Base-by-base conservation (phyloP, 2,113 vertebrate genomes). In the Mohoua ochrocephala region DNA sequence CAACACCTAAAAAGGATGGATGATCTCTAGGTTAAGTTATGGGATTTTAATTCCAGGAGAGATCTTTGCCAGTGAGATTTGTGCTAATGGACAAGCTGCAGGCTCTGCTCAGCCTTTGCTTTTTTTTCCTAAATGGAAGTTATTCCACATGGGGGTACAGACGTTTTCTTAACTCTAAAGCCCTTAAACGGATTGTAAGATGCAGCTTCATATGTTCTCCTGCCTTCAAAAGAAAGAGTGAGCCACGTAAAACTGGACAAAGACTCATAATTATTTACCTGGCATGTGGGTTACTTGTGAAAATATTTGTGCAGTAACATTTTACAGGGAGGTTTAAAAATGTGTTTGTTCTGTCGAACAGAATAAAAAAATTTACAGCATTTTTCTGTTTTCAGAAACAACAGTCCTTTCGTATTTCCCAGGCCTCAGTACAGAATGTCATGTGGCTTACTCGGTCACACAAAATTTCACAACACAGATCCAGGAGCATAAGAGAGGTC, bases 321-420 rank as follows among this genome's bases (percentile, higher is more conserved):
- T 97, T 96, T 96, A 97, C 42, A 63, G 53, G 39, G 56, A 83
- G n/a, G 57, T 65, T 94, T 94, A 94, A 91, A 95, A 89, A 74
- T 94, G 33, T 95, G 87, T 96, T 97, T 94, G 39, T 84, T 95
- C 91, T 97, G 64, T 73, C 91, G 74, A 95, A 83, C 13, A 71
- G 70, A 97, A 94, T 93, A 93, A 94, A 96, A 89, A 94, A 71
- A 69, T 80, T 97, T 97, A 94, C 91, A 94, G 16, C 85, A 89
- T 95, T 96, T 94, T 96, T 96, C 68, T 96, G 71, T 93, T 97
- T 97, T 95, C 74, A 97, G 92, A 96, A 97, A 91, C 84, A 97
- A 89, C 89, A 95, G 54, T 80, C 63, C 26, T 70, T 89, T 95
- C 60, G 1, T 54, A 79, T 95, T 96, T 96, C 92, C 85, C 95